Conservation (phyloP, 2,888 invertebrate species). For the Heliconius sara region DNA sequence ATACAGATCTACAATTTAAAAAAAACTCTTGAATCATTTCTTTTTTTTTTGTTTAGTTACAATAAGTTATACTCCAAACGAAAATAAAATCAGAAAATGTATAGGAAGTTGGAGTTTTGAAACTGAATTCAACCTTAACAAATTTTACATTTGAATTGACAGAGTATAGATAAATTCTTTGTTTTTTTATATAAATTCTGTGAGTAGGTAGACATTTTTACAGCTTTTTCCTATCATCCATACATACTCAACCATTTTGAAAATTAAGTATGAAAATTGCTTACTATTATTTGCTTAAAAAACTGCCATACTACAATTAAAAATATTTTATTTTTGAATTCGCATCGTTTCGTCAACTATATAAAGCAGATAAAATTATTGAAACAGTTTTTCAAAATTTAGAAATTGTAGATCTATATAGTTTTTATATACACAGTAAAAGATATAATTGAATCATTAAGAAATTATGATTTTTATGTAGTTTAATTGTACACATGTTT, state of each 20-base stretch:
- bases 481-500: neutral
- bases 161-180: neutral
- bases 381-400: neutral
- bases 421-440: conserved; percentile 10
- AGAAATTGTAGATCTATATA: neutral
- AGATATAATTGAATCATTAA: conserved; percentile 1
- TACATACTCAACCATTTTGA: neutral
- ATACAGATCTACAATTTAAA: neutral
- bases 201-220: too few species aligned
- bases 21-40: neutral
- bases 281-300: neutral
- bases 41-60: neutral
- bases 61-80: neutral
- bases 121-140: neutral
- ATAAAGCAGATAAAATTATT: neutral
- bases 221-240: neutral
- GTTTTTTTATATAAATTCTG: too few species aligned
- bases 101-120: neutral
- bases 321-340: neutral
- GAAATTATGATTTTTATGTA: conserved; percentile 5
- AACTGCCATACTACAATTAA: neutral
- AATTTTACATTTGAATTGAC: neutral
- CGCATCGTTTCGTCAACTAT: too few species aligned
- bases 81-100: neutral
- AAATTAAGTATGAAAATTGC: neutral